A percentile compares a stretch with the other conserved stretches of the same genome.
phyloP scores from a whole-genome alignment of 2,888 invertebrate genomes.

The Nudaria mundana region DNA sequence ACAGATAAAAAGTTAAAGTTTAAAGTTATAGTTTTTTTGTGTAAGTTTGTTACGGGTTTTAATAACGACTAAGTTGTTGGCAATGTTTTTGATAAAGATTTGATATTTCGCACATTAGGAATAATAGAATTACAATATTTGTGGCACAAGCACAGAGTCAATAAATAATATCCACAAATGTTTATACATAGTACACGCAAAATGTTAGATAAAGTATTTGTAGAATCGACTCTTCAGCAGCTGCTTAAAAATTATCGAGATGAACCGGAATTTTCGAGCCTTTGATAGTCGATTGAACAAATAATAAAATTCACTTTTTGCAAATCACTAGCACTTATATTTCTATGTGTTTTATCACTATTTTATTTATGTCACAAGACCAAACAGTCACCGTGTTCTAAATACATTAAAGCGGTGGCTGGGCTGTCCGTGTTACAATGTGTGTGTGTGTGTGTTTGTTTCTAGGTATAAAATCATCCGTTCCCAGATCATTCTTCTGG shows the following conservation, averaged over 20 bases:
- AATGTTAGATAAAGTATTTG: slow-evolving; percentile 14
- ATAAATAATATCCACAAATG: slow-evolving; percentile 7
- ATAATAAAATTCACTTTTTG: slow-evolving; percentile 21
- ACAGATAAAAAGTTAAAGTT: background rate
- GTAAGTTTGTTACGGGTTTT: slow-evolving; percentile 20
- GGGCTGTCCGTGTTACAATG: slow-evolving; percentile 62
- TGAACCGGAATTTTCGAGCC: background rate
- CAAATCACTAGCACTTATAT: slow-evolving; percentile 29
- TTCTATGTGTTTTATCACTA: slow-evolving; percentile 16
- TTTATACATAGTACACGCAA: slow-evolving; percentile 6
- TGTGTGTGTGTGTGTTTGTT: slow-evolving; percentile 76
- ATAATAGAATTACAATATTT: slow-evolving; percentile 27
- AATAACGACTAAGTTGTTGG: slow-evolving; percentile 13
- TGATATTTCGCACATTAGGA: slow-evolving; percentile 20
- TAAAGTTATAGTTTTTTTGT: background rate
- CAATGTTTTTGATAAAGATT: slow-evolving; percentile 13
- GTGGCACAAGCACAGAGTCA: slow-evolving; percentile 26
- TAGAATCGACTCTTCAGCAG: slow-evolving; percentile 15
- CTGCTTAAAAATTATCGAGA: background rate
- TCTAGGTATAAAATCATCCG: slow-evolving; percentile 81
- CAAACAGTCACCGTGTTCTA: slow-evolving; percentile 29
- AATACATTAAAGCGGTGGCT: slow-evolving; percentile 43
- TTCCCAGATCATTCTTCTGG: slow-evolving; percentile 81
- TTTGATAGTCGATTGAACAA: slow-evolving; percentile 18
- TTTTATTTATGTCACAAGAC: slow-evolving; percentile 19